These are phyloP conservation scores for Empidonax alnorum DNA, from an alignment of 2,113 vertebrate genomes.

Conservation along the genomic window DNA sequence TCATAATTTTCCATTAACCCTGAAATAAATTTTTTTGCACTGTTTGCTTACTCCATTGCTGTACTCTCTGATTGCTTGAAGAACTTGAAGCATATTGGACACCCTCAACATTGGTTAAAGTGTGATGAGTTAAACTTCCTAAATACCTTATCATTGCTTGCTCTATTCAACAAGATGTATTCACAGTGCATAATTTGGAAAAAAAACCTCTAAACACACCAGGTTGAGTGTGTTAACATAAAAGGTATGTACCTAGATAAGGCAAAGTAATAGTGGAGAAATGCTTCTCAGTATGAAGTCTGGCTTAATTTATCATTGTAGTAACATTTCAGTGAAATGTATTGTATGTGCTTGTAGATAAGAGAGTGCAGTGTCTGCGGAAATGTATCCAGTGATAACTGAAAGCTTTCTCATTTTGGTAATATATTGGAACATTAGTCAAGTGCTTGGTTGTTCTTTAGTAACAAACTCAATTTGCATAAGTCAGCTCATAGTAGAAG, in stretches of 20 bases:
- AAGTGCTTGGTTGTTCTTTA: not conserved
- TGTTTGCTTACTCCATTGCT: not conserved
- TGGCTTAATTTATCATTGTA: not conserved
- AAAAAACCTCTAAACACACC: not conserved
- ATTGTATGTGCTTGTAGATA: not conserved
- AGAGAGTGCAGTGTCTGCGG: not conserved
- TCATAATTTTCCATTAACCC: not conserved
- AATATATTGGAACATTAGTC: not conserved
- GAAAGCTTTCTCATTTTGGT: constrained; percentile 34
- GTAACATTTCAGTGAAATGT: not conserved
- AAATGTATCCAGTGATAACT: not conserved
- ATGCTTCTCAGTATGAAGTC: not conserved
- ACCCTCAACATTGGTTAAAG: not conserved
- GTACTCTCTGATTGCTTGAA: not conserved
- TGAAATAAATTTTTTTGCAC: not conserved
- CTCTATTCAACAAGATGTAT: not conserved
- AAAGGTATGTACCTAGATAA: not conserved
- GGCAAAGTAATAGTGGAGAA: not conserved
- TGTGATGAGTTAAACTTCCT: not conserved
- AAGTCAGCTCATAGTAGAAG: not conserved
- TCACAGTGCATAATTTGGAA: not conserved
- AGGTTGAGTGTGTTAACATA: not conserved
- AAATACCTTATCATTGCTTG: not conserved
- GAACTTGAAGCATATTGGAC: not conserved
- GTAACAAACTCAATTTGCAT: not conserved